Evolutionary conservation across 2,888 invertebrate species (phyloP), one percentile per base, ranked within the genome.

Genomic region (Eupithecia vulgata): DNA sequence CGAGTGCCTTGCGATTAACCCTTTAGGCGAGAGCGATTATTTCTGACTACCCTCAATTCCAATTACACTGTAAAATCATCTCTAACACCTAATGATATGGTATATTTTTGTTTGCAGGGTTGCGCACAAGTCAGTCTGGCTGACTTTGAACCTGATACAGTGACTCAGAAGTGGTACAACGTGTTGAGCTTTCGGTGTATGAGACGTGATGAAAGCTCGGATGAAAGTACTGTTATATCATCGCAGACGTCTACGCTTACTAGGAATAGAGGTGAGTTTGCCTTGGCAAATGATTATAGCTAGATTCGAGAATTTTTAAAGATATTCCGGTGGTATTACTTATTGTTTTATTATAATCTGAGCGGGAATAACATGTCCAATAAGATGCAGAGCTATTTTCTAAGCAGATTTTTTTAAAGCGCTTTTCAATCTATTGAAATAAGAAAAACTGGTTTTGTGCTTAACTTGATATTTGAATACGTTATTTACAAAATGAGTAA

Each of bases 161-260:
- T 97, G 62, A 97, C 97, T 21, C 93, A 95, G 81, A 98, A 98
- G 89, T 99, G 99, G 99, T 99, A 99, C 95, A 99, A 99, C 88
- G 97, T 99, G 78, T 95, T 99, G 71, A 97, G 98, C 89, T 91
- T 91, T 82, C 86, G 91, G 37, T 91, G 91, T 80, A 91, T 93
- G 89, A 86, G 92, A 59, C 93, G 97, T 87, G 99, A 99, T 87
- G 99, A 99, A 89, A 99, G 98, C 81, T 98, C 98, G 35, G 99
- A 99, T 88, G 99, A 99, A 88, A 98, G 98, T 30, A 99, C 99
- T 0, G 98, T 99, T 79, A 99, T 99, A 81, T 98, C 99, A 4
- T 99, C 99, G 15, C 99, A 99, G 90, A 98, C 99, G 0, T 99
- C 99, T 1, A 99, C 99, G 0, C 95, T 99, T 37, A 99, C 99